Percentiles rank a stretch among this genome's conserved stretches.
These are phyloP conservation scores for Promerops cafer DNA, from an alignment of 2,113 vertebrate species.

Conservation along the genomic window DNA sequence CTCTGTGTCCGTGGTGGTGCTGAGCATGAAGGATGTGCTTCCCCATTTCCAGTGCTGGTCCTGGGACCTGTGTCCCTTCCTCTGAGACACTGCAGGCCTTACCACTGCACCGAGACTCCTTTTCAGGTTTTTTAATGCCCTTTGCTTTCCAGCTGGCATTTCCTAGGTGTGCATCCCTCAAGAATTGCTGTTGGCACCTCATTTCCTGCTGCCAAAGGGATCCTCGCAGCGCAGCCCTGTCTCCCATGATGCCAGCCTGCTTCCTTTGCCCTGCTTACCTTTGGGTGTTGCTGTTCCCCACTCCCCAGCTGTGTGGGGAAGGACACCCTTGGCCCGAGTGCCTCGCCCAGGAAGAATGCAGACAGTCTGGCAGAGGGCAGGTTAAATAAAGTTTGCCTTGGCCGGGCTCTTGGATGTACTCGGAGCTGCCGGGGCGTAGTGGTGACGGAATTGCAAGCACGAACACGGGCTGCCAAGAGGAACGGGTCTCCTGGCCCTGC, in stretches of 20 bases:
- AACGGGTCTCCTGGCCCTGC: constrained; percentile 19
- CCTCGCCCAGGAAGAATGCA: constrained; percentile 71
- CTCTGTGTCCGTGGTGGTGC: rapidly evolving
- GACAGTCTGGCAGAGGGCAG: constrained; percentile 77
- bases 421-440: constrained; percentile 36
- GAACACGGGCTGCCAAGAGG: constrained; percentile 1
- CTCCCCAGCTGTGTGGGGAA: background rate
- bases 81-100: background rate
- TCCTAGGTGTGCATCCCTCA: background rate
- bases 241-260: background rate
- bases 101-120: background rate
- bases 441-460: constrained; percentile 43
- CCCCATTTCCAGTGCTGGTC: background rate
- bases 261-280: constrained; percentile 46
- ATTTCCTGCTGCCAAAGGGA: rapidly evolving
- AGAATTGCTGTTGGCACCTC: background rate
- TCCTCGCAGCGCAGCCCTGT: rapidly evolving
- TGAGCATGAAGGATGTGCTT: rapidly evolving
- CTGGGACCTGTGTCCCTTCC: background rate
- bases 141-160: background rate
- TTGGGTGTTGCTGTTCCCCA: constrained; percentile 2
- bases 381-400: constrained; percentile 81
- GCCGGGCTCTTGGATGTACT: constrained; percentile 58
- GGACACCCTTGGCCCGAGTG: constrained; percentile 33
- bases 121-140: background rate